phyloP scores from a whole-genome alignment of 1,140 invertebrate genomes.

The Limonius californicus region DNA sequence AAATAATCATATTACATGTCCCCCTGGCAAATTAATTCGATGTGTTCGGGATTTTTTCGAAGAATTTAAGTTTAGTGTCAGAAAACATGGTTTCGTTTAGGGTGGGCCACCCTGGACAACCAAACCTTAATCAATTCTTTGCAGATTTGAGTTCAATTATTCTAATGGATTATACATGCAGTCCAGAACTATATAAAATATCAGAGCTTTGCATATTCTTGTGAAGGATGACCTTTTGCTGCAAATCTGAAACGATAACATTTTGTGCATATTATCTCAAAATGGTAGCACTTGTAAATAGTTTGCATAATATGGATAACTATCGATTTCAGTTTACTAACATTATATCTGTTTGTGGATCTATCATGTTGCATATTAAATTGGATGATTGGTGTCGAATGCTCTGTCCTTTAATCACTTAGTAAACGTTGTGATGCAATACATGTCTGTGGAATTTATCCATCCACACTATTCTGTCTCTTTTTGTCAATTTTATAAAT shows the following conservation, averaged over 20 bases:
- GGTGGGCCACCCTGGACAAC: too few species aligned
- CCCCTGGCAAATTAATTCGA: too few species aligned
- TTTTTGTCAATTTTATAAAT: neutral
- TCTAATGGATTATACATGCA: too few species aligned
- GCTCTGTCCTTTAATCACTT: slow-evolving; percentile 1
- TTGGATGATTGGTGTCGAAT: slow-evolving; percentile 12
- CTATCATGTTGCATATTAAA: slow-evolving; percentile 12
- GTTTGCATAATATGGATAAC: slow-evolving; percentile 1
- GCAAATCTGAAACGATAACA: neutral
- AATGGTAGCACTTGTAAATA: slow-evolving; percentile 5
- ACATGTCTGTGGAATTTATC: neutral
- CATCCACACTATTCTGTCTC: neutral
- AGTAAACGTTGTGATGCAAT: neutral
- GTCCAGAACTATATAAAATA: too few species aligned
- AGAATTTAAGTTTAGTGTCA: too few species aligned
- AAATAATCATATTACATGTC: too few species aligned
- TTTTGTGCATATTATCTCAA: neutral
- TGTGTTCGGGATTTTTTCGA: too few species aligned
- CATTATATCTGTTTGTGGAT: neutral
- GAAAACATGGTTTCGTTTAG: too few species aligned
- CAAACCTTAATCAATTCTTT: too few species aligned
- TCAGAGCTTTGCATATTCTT: too few species aligned
- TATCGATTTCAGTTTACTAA: slow-evolving; percentile 10
- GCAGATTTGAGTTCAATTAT: too few species aligned
- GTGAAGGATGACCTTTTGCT: neutral